Evolutionary conservation across 2,888 invertebrate species (phyloP).

Genomic region (Chalcosyrphus nemorum): DNA sequence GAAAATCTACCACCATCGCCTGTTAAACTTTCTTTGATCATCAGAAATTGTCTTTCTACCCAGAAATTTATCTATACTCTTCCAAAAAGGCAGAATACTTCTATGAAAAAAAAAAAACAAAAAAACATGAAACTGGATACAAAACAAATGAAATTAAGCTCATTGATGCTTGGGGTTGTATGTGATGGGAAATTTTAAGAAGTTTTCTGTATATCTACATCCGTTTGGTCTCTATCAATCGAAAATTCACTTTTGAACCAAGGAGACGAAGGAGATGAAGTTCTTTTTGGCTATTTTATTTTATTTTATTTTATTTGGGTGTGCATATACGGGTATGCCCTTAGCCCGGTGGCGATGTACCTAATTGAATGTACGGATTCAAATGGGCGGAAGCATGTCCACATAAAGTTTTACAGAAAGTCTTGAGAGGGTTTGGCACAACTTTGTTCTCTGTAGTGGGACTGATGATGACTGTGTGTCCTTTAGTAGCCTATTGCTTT

Average conservation of each 20-base stretch:
- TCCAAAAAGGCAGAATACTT: background rate
- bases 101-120: background rate
- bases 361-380: constrained; percentile 67
- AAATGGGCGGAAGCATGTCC: constrained; percentile 52
- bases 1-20: constrained; percentile 55
- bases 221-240: constrained; percentile 52
- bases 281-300: no score
- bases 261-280: constrained; percentile 20
- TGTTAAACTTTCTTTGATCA: constrained; percentile 68
- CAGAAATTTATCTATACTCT: constrained; percentile 54
- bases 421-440: constrained; percentile 11
- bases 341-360: constrained; percentile 40
- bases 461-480: background rate
- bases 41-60: constrained; percentile 50
- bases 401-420: constrained; percentile 45
- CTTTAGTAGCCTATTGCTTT: background rate
- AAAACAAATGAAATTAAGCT: constrained; percentile 70
- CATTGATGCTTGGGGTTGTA: constrained; percentile 54
- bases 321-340: constrained; percentile 40
- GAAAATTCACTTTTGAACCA: constrained; percentile 58
- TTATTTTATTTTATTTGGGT: background rate
- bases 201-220: constrained; percentile 45
- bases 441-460: background rate
- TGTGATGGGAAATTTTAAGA: constrained; percentile 59
- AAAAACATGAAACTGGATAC: constrained; percentile 45